These are phyloP conservation scores for Callinectes sapidus DNA, from an alignment of 2,888 invertebrate species.

Conservation along the genomic window DNA sequence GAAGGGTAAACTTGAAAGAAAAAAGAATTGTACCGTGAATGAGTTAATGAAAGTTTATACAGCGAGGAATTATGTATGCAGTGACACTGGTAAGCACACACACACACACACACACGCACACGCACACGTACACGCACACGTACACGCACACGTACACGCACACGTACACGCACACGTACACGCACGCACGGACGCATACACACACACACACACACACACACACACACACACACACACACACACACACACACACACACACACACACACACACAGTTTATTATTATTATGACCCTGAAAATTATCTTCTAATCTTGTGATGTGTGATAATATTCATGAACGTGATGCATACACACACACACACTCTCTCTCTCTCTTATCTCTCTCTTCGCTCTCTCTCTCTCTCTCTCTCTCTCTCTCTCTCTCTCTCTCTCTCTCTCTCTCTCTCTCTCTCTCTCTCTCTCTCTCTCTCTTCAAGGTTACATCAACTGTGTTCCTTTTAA, in stretches of 20 bases:
- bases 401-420: too few relatives aligned
- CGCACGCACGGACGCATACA: background rate
- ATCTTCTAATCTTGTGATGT: background rate
- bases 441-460: too few relatives aligned
- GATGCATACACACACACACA: background rate
- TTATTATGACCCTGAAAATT: background rate
- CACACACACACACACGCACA: slow-evolving; percentile 8
- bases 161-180: background rate
- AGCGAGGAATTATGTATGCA: background rate
- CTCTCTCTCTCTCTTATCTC: too few relatives aligned
- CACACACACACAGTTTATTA: background rate
- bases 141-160: background rate
- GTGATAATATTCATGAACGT: background rate
- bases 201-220: slow-evolving; percentile 15
- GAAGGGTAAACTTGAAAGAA: background rate
- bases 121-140: background rate
- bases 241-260: slow-evolving; percentile 15
- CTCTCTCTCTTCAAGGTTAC: background rate
- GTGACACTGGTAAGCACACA: background rate
- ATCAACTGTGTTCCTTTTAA: background rate
- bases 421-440: too few relatives aligned
- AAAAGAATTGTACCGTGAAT: background rate
- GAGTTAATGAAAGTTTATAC: slow-evolving; percentile 9
- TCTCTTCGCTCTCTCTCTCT: too few relatives aligned
- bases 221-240: slow-evolving; percentile 15